Conservation (phyloP, 1,140 invertebrate species). For the Achroia grisella region DNA sequence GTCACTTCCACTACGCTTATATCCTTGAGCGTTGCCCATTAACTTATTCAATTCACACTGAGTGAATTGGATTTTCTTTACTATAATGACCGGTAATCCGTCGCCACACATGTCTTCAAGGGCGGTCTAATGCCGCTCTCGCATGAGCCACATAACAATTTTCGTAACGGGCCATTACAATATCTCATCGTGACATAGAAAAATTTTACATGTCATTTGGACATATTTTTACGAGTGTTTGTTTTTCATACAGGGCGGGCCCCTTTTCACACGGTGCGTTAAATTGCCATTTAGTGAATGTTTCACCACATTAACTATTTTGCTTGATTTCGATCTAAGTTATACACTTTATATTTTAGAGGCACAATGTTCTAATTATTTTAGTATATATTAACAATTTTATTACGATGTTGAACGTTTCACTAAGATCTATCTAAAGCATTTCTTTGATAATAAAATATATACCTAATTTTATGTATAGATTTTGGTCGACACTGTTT, state of each 20-base stretch:
- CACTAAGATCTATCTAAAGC: too few species aligned
- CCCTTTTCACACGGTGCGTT: slow-evolving; percentile 38
- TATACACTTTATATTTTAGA: slow-evolving; percentile 1
- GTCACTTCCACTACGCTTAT: slow-evolving; percentile 21
- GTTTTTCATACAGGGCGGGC: slow-evolving; percentile 61
- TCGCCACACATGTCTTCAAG: slow-evolving; percentile 47
- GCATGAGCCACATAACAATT: slow-evolving; percentile 59
- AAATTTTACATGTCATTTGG: slow-evolving; percentile 71
- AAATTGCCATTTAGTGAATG: slow-evolving; percentile 26
- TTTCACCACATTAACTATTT: slow-evolving; percentile 31
- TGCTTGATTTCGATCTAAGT: slow-evolving; percentile 19
- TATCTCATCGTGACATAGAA: slow-evolving; percentile 70
- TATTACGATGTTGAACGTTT: too few species aligned
- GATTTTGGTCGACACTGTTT: too few species aligned
- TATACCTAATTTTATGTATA: too few species aligned
- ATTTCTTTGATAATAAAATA: too few species aligned
- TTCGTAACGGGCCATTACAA: slow-evolving; percentile 69
- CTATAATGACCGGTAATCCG: slow-evolving; percentile 55
- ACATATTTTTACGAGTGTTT: slow-evolving; percentile 60
- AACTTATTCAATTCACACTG: slow-evolving; percentile 59
- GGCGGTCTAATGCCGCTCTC: slow-evolving; percentile 47
- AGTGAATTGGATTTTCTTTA: slow-evolving; percentile 55
- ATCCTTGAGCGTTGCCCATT: slow-evolving; percentile 34
- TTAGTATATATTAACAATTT: too few species aligned
- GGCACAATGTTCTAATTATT: slow-evolving; percentile 11